A percentile compares a stretch with the other conserved stretches of the same genome.
Evolutionary conservation across 2,888 invertebrate species (phyloP).

Genomic region (Callinectes sapidus): DNA sequence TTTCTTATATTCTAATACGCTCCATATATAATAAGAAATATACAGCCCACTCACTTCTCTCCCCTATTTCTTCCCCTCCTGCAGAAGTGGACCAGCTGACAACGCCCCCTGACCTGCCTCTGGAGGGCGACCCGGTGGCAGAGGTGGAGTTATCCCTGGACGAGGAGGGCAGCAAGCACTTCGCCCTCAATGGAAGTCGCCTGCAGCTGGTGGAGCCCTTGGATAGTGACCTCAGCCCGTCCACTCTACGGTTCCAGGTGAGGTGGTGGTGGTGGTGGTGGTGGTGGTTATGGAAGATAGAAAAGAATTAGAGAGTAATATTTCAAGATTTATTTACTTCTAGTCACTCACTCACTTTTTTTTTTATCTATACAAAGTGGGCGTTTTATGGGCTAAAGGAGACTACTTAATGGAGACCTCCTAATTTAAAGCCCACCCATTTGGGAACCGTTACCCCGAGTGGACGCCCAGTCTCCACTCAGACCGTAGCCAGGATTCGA

Average conservation of each 20-base stretch:
- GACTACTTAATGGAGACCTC: no score
- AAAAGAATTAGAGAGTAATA: not conserved
- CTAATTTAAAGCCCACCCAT: no score
- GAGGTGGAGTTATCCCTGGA: conserved; percentile 79
- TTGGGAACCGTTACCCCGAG: no score
- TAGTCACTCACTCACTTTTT: no score
- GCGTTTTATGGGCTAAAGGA: no score
- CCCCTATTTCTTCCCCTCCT: not conserved
- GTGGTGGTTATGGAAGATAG: not conserved
- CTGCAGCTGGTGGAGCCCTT: conserved; percentile 64
- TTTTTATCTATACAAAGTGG: no score
- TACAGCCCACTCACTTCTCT: not conserved
- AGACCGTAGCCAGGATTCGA: no score
- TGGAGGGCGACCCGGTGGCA: conserved; percentile 87
- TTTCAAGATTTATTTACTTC: not conserved
- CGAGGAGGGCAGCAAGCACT: conserved; percentile 57
- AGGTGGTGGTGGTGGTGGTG: conserved; percentile 11
- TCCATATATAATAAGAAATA: no score
- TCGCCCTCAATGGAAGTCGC: conserved; percentile 58
- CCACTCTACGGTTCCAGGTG: conserved; percentile 67
- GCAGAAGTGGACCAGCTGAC: conserved; percentile 89
- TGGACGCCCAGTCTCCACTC: no score
- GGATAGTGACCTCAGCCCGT: conserved; percentile 59
- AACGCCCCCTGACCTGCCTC: conserved; percentile 86
- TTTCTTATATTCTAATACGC: no score